These are phyloP conservation scores for Centropyge bicolor DNA, from an alignment of 2,797 vertebrate genomes.

Conservation along the genomic window DNA sequence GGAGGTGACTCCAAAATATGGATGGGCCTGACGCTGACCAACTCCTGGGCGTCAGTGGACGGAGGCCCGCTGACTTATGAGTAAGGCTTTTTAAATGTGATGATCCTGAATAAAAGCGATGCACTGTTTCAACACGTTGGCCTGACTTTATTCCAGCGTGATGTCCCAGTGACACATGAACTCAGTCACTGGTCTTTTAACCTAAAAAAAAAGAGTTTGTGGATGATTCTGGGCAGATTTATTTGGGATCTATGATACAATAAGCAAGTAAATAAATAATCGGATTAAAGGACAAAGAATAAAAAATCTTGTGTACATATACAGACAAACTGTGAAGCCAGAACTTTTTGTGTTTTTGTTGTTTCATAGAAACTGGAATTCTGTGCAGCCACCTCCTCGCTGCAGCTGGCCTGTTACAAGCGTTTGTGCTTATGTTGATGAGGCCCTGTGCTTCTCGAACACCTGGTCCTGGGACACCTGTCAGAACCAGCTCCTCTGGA, in stretches of 20 bases:
- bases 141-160: background rate
- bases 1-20: background rate
- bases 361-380: background rate
- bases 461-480: fast-evolving
- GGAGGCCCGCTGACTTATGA: fast-evolving
- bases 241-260: no score
- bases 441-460: fast-evolving
- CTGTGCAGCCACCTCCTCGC: fast-evolving
- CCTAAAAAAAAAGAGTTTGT: no score
- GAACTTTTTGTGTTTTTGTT: background rate
- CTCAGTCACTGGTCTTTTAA: background rate
- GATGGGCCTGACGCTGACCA: background rate
- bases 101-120: no score
- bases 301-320: no score
- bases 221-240: no score
- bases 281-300: no score
- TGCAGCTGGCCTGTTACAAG: fast-evolving
- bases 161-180: background rate
- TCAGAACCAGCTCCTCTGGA: fast-evolving
- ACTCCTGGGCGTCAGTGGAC: background rate
- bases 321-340: no score
- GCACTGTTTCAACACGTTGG: no score
- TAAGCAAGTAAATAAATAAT: no score
- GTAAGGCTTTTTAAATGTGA: background rate
- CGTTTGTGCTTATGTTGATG: background rate